phyloP scores from a whole-genome alignment of 2,797 vertebrate genomes.

The Anguilla obscura region DNA sequence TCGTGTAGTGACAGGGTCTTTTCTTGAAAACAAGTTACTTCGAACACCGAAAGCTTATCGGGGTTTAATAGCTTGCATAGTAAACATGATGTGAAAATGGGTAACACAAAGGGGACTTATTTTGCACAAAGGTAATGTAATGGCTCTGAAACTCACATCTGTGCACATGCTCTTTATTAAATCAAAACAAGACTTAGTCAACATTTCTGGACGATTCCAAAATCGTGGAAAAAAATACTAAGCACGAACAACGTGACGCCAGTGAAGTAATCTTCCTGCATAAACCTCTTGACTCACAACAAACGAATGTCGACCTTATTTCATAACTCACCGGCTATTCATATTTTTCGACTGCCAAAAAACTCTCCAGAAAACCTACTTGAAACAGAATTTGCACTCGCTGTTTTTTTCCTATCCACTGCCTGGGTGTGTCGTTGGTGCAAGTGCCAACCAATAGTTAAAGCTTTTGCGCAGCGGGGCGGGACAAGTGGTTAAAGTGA shows the following conservation, averaged over 20 bases:
- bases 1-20: constrained; percentile 50
- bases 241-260: background rate
- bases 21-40: background rate
- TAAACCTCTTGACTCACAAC: background rate
- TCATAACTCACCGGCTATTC: background rate
- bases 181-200: background rate
- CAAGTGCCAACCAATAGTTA: constrained; percentile 23
- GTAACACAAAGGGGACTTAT: no score
- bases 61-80: background rate
- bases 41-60: background rate
- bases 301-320: background rate
- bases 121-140: background rate
- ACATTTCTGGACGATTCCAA: background rate
- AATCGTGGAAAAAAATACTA: background rate
- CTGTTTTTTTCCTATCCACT: constrained; percentile 11
- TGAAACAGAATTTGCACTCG: constrained; percentile 15
- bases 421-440: constrained; percentile 21
- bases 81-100: no score
- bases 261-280: background rate
- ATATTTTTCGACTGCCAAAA: background rate
- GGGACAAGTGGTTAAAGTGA: constrained; percentile 24
- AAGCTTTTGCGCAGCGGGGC: constrained; percentile 19
- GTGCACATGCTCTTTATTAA: background rate
- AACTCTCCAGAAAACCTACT: constrained; percentile 6
- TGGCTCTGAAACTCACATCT: background rate